These are phyloP conservation scores for Stenodema calcarata DNA, from an alignment of 2,888 invertebrate genomes.

Conservation along the genomic window DNA sequence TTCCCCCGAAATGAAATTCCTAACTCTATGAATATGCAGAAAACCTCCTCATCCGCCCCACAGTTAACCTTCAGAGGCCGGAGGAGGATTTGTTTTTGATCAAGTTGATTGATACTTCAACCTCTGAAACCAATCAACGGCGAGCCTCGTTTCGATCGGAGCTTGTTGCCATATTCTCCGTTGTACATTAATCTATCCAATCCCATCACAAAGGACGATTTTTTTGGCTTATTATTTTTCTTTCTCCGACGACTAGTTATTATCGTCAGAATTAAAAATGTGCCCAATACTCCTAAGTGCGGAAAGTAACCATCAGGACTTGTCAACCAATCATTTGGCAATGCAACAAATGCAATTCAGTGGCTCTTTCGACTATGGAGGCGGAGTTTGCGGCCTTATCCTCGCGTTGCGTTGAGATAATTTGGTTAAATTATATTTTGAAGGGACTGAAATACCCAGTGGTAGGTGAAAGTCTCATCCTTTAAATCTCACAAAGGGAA, in stretches of 20 bases:
- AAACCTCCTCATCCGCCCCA: not conserved
- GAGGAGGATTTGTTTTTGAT: constrained; percentile 13
- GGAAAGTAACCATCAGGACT: too few relatives aligned
- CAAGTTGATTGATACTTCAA: not conserved
- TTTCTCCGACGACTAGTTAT: not conserved
- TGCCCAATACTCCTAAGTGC: too few relatives aligned
- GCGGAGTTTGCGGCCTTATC: not conserved
- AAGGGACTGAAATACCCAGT: not conserved
- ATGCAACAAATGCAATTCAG: too few relatives aligned
- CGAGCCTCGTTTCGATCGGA: not conserved
- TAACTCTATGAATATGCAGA: constrained; percentile 34
- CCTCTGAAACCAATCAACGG: not conserved
- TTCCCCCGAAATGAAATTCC: constrained; percentile 30
- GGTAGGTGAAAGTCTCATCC: not conserved
- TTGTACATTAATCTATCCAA: too few relatives aligned
- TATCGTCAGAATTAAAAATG: not conserved
- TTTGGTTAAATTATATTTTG: not conserved
- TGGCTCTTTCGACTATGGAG: not conserved
- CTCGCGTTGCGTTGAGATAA: not conserved
- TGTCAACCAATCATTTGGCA: too few relatives aligned
- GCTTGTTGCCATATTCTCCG: too few relatives aligned
- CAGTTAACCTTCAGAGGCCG: not conserved
- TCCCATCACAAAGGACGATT: too few relatives aligned
- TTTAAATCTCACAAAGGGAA: not conserved
- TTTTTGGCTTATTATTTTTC: too few relatives aligned